Percentiles rank a stretch among this genome's conserved stretches.
These are phyloP conservation scores for Brachyptera putata DNA, from an alignment of 2,888 invertebrate genomes.

Conservation along the genomic window DNA sequence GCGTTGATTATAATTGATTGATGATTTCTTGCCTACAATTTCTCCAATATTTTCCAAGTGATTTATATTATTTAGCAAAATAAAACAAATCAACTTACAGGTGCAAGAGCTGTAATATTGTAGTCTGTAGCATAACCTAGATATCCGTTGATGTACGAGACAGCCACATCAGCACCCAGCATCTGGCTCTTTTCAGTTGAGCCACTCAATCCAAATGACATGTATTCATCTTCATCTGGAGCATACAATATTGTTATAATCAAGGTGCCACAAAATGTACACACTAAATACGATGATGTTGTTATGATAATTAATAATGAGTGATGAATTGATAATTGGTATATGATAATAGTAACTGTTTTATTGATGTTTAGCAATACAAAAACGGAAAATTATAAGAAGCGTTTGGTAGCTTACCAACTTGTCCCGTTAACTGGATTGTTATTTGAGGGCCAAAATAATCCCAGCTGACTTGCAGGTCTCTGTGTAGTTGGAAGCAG, in stretches of 20 bases:
- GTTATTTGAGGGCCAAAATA: conserved; percentile 86
- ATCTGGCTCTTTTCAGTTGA: conserved; percentile 65
- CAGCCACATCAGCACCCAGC: conserved; percentile 79
- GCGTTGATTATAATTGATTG: no score
- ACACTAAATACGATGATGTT: background rate
- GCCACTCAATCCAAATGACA: conserved; percentile 86
- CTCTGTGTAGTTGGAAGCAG: conserved; percentile 80
- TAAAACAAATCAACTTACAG: no score
- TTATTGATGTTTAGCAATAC: background rate
- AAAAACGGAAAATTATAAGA: background rate
- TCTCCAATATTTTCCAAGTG: no score
- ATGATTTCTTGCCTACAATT: no score
- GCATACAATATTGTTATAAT: conserved; percentile 15
- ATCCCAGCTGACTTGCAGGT: conserved; percentile 83
- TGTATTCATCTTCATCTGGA: conserved; percentile 65
- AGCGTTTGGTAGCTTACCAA: conserved; percentile 46
- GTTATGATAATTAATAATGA: background rate
- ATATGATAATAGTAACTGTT: background rate
- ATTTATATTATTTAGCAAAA: no score
- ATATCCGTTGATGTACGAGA: conserved; percentile 67
- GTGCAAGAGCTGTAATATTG: conserved; percentile 76
- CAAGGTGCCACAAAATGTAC: background rate
- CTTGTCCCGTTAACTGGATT: conserved; percentile 74
- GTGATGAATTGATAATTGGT: background rate
- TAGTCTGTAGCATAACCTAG: conserved; percentile 77